phyloP scores from a whole-genome alignment of 2,888 invertebrate species.

The Artemia sinica region DNA sequence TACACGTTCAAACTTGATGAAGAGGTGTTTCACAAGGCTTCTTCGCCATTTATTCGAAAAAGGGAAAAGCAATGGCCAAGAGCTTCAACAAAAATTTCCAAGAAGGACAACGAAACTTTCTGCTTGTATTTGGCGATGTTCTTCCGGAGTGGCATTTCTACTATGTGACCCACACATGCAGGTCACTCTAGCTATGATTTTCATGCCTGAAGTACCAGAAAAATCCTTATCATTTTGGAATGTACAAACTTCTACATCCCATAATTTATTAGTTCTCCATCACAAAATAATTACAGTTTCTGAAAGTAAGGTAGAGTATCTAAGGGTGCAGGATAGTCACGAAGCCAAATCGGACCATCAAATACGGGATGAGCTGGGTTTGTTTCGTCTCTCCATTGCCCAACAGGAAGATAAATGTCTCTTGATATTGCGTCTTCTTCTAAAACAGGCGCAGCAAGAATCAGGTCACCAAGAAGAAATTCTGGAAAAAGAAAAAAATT shows the following conservation, averaged over 20 bases:
- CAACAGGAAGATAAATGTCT: constrained; percentile 55
- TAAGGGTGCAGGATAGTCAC: constrained; percentile 47
- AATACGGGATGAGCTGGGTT: constrained; percentile 19
- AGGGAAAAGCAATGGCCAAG: no score
- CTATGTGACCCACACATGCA: no score
- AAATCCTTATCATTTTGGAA: neutral
- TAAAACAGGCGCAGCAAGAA: constrained; percentile 61
- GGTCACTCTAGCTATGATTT: no score
- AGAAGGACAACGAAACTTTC: no score
- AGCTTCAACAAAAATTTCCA: no score
- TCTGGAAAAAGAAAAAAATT: constrained; percentile 38
- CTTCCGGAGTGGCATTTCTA: no score
- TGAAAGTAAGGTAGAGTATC: constrained; percentile 50
- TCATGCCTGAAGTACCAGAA: no score
- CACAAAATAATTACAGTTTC: constrained; percentile 24
- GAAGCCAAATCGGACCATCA: constrained; percentile 39
- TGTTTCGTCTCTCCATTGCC: constrained; percentile 42
- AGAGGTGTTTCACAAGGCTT: no score
- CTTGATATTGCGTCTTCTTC: constrained; percentile 42
- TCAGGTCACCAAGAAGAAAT: constrained; percentile 55
- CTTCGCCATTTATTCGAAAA: no score
- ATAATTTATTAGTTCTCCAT: constrained; percentile 21
- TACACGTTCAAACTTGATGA: no score
- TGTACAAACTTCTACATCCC: constrained; percentile 21
- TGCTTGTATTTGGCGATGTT: no score